phyloP scores from a whole-genome alignment of 2,113 vertebrate species.

The Motacilla alba region DNA sequence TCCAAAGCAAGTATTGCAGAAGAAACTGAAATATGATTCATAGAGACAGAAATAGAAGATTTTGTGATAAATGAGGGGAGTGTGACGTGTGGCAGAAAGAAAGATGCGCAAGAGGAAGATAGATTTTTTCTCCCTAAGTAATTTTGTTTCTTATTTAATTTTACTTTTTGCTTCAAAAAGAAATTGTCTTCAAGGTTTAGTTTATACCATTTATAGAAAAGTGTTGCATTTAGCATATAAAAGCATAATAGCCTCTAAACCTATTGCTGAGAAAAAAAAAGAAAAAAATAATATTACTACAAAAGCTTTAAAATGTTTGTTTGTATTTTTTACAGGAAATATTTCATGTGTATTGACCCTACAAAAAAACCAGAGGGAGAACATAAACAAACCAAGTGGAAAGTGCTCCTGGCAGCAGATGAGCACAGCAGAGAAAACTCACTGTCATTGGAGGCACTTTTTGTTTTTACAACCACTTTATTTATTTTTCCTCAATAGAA shows the following conservation, averaged over 20 bases:
- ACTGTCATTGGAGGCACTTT: background rate
- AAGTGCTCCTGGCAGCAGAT: background rate
- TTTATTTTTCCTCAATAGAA: background rate
- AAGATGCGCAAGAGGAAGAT: background rate
- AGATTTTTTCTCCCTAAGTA: background rate
- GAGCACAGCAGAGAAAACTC: background rate
- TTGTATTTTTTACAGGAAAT: background rate
- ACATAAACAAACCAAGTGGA: background rate
- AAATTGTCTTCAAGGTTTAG: background rate
- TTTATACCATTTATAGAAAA: background rate
- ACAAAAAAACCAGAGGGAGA: background rate
- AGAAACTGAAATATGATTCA: background rate
- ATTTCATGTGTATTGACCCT: background rate
- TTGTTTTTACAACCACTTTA: background rate
- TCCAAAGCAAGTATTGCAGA: background rate
- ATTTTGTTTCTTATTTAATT: background rate
- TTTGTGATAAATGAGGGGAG: background rate
- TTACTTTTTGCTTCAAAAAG: background rate
- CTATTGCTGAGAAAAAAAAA: background rate
- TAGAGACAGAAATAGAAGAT: background rate
- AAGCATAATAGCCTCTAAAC: background rate
- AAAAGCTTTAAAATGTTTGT: background rate
- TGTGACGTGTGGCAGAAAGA: fast-evolving
- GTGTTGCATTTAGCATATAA: background rate
- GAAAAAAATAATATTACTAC: background rate